Percentiles rank a stretch among this genome's conserved stretches.
Conservation (phyloP, 2,797 vertebrate species). For the Parambassis ranga region DNA sequence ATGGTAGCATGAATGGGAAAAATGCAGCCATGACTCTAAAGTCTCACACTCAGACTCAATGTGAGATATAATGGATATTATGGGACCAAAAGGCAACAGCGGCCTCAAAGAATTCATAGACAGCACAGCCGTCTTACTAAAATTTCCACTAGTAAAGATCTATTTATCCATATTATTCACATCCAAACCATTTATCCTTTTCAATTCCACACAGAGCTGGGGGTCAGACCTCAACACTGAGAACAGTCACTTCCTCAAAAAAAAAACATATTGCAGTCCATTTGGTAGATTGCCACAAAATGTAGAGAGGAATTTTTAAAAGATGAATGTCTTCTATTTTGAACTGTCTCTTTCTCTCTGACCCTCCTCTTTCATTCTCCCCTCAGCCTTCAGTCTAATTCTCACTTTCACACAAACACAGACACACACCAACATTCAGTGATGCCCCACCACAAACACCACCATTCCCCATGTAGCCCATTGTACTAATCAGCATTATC, state of each 20-base stretch:
- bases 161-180: not conserved
- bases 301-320: not conserved
- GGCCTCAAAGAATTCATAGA: not conserved
- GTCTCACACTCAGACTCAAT: not conserved
- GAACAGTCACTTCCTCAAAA: conserved; percentile 3
- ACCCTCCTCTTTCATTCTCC: not conserved
- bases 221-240: too few relatives aligned
- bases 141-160: not conserved
- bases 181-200: conserved; percentile 5
- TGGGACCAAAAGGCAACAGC: not conserved
- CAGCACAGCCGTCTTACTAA: not conserved
- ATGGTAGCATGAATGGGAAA: too few relatives aligned
- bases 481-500: conserved; percentile 77
- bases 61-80: not conserved
- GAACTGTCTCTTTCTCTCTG: not conserved
- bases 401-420: conserved; percentile 1
- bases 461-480: conserved; percentile 59
- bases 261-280: not conserved
- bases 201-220: not conserved
- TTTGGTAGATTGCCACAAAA: not conserved
- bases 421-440: conserved; percentile 7
- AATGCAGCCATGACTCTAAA: not conserved
- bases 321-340: not conserved
- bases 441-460: conserved; percentile 5
- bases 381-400: not conserved